Evolutionary conservation across 2,888 invertebrate genomes (phyloP).

Genomic region (Hydroisotoma schaefferi): DNA sequence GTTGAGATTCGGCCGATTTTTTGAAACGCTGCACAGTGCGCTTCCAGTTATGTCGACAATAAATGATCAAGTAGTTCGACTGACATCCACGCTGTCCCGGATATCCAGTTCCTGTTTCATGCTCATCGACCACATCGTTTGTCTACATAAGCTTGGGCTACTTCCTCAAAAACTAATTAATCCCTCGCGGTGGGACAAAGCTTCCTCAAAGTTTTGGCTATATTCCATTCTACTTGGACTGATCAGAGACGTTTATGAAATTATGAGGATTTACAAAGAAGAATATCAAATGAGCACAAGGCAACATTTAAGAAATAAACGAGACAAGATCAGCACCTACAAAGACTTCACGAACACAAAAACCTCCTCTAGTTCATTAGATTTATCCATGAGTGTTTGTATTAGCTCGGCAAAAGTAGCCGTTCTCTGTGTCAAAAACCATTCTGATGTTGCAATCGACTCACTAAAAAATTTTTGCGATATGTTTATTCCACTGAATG

Average conservation of each 20-base stretch:
- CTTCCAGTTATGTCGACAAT: conserved; percentile 60
- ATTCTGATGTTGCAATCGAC: conserved; percentile 72
- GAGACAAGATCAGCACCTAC: not conserved
- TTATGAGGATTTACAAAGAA: conserved; percentile 61
- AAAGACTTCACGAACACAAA: not conserved
- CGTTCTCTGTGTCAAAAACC: conserved; percentile 49
- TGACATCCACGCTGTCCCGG: conserved; percentile 73
- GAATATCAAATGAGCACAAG: conserved; percentile 30
- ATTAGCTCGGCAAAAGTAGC: conserved; percentile 24
- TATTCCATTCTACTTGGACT: conserved; percentile 75
- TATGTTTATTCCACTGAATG: conserved; percentile 77
- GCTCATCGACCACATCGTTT: conserved; percentile 79
- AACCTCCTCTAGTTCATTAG: not conserved
- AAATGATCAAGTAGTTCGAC: conserved; percentile 69
- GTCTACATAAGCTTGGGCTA: conserved; percentile 71
- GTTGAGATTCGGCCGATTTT: conserved; percentile 75
- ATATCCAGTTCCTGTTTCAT: conserved; percentile 74
- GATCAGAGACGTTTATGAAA: conserved; percentile 79
- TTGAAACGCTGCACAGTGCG: conserved; percentile 74
- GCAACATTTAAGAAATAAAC: not conserved
- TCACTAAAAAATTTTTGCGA: conserved; percentile 82
- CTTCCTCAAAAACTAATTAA: conserved; percentile 53
- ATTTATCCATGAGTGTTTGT: conserved; percentile 9
- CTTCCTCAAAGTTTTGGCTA: conserved; percentile 71
- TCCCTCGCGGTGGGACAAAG: conserved; percentile 68